A percentile compares a stretch with the other conserved stretches of the same genome.
These are phyloP conservation scores for Syrrhaptes paradoxus DNA, from an alignment of 2,113 vertebrate genomes.

Conservation along the genomic window DNA sequence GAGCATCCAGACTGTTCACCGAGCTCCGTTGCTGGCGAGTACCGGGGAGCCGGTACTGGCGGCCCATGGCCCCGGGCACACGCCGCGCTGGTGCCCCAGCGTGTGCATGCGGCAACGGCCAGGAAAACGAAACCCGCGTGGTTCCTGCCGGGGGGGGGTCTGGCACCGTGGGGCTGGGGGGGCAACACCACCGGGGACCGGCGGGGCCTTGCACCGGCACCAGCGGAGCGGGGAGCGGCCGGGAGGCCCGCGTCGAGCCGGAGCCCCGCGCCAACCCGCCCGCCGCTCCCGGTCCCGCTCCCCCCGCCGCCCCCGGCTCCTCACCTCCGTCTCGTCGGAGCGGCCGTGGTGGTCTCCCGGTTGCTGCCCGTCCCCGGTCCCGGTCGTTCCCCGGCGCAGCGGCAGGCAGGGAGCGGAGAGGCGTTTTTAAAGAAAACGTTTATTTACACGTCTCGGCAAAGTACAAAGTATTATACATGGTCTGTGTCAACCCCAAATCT, in stretches of 20 bases:
- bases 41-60: background rate
- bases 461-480: constrained; percentile 89
- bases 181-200: too few relatives aligned
- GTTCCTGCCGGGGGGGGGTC: too few relatives aligned
- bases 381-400: background rate
- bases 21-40: background rate
- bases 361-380: background rate
- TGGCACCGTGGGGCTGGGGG: background rate
- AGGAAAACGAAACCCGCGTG: background rate
- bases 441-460: constrained; percentile 90
- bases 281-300: background rate
- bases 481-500: constrained; percentile 69
- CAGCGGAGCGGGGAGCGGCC: background rate
- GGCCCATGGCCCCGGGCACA: background rate
- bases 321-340: background rate
- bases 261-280: background rate
- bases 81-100: background rate
- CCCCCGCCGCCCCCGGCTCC: background rate
- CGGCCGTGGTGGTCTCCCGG: background rate
- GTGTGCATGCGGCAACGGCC: background rate
- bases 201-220: background rate
- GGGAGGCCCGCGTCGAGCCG: background rate
- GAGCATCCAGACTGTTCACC: background rate
- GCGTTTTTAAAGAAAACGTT: constrained; percentile 81
- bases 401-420: constrained; percentile 33